phyloP scores from a whole-genome alignment of 2,888 invertebrate genomes.

The Macrosiphum euphorbiae region DNA sequence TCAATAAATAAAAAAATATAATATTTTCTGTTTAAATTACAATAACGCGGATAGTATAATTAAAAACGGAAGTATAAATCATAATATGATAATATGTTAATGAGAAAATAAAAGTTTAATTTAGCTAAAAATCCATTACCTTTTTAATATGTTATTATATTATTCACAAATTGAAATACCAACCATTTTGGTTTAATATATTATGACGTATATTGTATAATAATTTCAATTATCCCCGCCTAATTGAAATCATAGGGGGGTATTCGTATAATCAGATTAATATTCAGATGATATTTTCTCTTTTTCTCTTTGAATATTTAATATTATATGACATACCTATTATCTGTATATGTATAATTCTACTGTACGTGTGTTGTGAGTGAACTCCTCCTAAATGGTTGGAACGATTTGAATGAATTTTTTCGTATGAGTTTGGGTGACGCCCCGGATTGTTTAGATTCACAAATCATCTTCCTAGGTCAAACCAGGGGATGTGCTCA shows the following conservation, averaged over 20 bases:
- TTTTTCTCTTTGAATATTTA: not conserved
- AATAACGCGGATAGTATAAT: not conserved
- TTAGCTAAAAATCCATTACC: conserved; percentile 23
- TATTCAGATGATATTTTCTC: not conserved
- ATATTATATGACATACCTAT: no score
- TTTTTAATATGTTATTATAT: not conserved
- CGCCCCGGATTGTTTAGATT: no score
- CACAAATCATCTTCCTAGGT: no score
- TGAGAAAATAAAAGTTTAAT: conserved; percentile 40
- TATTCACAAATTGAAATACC: conserved; percentile 28
- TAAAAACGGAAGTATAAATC: not conserved
- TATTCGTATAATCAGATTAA: conserved; percentile 30
- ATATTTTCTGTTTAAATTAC: not conserved
- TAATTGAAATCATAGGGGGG: not conserved
- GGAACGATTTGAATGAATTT: no score
- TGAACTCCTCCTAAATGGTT: no score
- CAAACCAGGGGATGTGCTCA: no score
- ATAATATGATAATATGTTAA: not conserved
- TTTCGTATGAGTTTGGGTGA: no score
- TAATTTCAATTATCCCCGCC: not conserved
- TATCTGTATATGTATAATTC: no score
- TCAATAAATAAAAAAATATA: not conserved
- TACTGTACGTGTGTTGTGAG: no score
- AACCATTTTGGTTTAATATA: not conserved
- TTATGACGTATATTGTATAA: not conserved